Conservation (phyloP, 2,113 vertebrate species). For the Pteronura brasiliensis region DNA sequence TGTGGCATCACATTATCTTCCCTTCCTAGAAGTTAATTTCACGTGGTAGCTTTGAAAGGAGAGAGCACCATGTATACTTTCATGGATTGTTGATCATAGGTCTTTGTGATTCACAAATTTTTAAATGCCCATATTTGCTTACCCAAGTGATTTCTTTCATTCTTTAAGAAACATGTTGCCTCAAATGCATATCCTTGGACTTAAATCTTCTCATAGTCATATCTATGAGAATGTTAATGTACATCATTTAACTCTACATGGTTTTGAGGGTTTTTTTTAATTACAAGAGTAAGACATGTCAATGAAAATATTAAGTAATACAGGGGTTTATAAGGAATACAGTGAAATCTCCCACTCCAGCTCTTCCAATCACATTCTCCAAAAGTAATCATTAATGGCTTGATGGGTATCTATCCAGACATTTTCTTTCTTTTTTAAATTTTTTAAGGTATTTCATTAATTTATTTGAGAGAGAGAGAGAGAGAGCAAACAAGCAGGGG, state of each 20-base stretch:
- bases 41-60: not conserved
- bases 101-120: not conserved
- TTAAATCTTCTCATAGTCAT: not conserved
- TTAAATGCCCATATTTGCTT: not conserved
- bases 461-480: no score
- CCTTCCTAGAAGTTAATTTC: not conserved
- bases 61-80: not conserved
- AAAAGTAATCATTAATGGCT: not conserved
- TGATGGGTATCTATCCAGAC: not conserved
- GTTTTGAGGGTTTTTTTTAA: not conserved
- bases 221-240: not conserved
- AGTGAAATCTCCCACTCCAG: not conserved
- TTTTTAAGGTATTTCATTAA: not conserved
- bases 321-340: not conserved
- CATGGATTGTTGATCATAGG: not conserved
- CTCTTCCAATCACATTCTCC: not conserved
- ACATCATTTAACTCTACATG: not conserved
- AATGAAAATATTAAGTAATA: not conserved
- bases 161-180: not conserved
- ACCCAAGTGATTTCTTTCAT: not conserved
- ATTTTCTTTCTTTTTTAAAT: no score
- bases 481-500: no score
- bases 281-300: not conserved
- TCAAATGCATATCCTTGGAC: not conserved
- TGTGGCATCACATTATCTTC: rapidly evolving